Percentiles rank a stretch among this genome's conserved stretches.
Evolutionary conservation across 2,888 invertebrate species (phyloP).

Genomic region (Drosophila anomalata): DNA sequence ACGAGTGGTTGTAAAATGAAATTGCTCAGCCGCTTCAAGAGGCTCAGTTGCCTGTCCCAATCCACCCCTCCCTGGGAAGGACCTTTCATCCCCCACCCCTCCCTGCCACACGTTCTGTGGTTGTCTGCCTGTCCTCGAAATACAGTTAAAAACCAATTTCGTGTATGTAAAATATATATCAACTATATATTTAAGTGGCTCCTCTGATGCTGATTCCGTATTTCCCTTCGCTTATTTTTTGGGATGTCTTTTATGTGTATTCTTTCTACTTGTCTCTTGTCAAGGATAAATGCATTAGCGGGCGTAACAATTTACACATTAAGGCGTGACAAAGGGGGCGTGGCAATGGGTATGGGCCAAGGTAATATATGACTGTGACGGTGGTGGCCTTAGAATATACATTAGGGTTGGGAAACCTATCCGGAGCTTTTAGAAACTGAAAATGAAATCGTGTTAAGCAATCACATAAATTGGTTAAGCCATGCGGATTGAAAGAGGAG

Average conservation of each 20-base stretch:
- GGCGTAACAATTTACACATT: slow-evolving; percentile 65
- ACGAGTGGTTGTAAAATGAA: slow-evolving; percentile 75
- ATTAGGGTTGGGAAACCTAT: slow-evolving; percentile 35
- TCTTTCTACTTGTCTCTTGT: slow-evolving; percentile 66
- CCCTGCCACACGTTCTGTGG: slow-evolving; percentile 27
- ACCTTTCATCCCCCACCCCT: background rate
- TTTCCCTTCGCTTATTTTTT: slow-evolving; percentile 34
- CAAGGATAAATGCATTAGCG: slow-evolving; percentile 62
- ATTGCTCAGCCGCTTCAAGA: slow-evolving; percentile 64
- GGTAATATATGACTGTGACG: slow-evolving; percentile 26
- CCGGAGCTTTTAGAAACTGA: slow-evolving; percentile 20
- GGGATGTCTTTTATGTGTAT: slow-evolving; percentile 33
- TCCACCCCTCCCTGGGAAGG: background rate
- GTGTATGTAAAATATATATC: slow-evolving; percentile 77
- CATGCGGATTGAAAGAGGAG: background rate
- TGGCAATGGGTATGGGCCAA: slow-evolving; percentile 10
- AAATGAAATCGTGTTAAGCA: slow-evolving; percentile 25
- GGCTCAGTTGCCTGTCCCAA: slow-evolving; percentile 33
- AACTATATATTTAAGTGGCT: slow-evolving; percentile 77
- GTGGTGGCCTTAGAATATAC: slow-evolving; percentile 22
- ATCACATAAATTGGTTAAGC: slow-evolving; percentile 30
- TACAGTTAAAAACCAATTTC: slow-evolving; percentile 78
- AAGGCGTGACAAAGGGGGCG: slow-evolving; percentile 42
- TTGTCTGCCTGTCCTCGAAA: slow-evolving; percentile 47
- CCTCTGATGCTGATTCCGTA: slow-evolving; percentile 38